Evolutionary conservation across 2,113 vertebrate species (phyloP).

Genomic region (human (Homo sapiens)): GRCh38 chr12:45179001-45179500

Average conservation of each 20-base stretch:
- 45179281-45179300: neutral
- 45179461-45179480: too few species aligned
- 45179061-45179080: neutral
- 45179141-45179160: neutral
- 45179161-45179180: neutral
- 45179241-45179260: neutral
- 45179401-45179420: neutral
- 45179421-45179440: neutral
- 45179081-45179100: neutral
- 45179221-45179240: neutral
- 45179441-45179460: too few species aligned
- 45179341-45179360: neutral
- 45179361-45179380: neutral
- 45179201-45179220: neutral
- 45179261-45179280: neutral
- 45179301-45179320: neutral
- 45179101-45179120: neutral
- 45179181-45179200: neutral
- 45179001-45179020: neutral
- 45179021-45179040: neutral
- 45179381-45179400: neutral
- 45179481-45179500: too few species aligned
- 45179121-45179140: neutral
- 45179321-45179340: neutral
- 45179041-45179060: neutral